Percentiles rank a stretch among this genome's conserved stretches.
Conservation (phyloP, 2,888 invertebrate species). For the Rhingia campestris region DNA sequence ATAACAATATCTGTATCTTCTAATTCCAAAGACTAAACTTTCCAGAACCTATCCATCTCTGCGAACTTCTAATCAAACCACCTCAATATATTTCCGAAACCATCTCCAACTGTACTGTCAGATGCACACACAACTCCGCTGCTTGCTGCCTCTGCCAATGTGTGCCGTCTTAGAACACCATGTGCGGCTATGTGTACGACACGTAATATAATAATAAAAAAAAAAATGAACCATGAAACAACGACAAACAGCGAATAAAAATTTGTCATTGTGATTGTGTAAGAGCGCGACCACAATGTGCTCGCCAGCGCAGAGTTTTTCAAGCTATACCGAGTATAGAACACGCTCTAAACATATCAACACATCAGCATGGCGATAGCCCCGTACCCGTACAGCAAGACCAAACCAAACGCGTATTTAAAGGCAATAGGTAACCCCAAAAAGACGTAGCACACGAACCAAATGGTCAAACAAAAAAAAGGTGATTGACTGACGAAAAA, state of each 20-base stretch:
- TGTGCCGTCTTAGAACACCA: neutral
- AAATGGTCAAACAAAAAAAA: slow-evolving; percentile 53
- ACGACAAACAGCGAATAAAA: slow-evolving; percentile 41
- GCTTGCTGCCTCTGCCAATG: neutral
- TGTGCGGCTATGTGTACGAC: slow-evolving; percentile 24
- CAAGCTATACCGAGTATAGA: slow-evolving; percentile 10
- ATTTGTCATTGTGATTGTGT: slow-evolving; percentile 65
- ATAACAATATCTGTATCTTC: no score
- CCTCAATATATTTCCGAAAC: no score
- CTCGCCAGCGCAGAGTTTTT: neutral
- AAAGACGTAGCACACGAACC: slow-evolving; percentile 9
- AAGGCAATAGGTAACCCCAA: slow-evolving; percentile 10
- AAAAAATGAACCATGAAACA: slow-evolving; percentile 34
- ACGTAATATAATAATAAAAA: slow-evolving; percentile 23
- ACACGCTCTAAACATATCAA: slow-evolving; percentile 36
- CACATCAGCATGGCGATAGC: neutral
- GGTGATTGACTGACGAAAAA: slow-evolving; percentile 73
- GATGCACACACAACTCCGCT: no score
- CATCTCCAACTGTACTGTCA: no score
- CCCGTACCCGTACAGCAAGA: neutral
- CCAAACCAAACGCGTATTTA: neutral
- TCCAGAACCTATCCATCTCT: no score
- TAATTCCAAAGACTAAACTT: no score
- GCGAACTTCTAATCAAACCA: no score
- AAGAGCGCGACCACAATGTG: slow-evolving; percentile 42